These are phyloP conservation scores for Drosophila subsilvestris DNA, from an alignment of 2,888 invertebrate genomes.

Conservation along the genomic window DNA sequence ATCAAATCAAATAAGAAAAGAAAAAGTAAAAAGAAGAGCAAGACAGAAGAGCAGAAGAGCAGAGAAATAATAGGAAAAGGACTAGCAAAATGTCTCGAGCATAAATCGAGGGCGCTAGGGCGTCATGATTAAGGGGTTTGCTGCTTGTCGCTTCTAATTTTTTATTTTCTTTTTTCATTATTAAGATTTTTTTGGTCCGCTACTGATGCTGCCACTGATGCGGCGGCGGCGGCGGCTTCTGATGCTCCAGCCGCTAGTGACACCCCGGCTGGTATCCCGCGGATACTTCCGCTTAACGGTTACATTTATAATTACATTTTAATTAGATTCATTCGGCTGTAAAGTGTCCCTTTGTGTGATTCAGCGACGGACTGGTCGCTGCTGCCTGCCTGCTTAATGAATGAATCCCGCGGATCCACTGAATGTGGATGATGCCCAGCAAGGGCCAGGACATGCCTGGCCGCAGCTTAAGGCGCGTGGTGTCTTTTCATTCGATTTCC, in stretches of 20 bases:
- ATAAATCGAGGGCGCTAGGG: conserved; percentile 73
- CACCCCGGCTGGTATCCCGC: conserved; percentile 79
- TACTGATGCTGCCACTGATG: conserved; percentile 2
- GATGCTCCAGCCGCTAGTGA: conserved; percentile 31
- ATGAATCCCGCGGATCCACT: conserved; percentile 44
- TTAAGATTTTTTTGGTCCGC: conserved; percentile 36
- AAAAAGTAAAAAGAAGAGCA: neutral
- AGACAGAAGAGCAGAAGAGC: neutral
- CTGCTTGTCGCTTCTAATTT: conserved; percentile 75
- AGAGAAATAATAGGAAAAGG: conserved; percentile 6
- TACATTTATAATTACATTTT: conserved; percentile 85
- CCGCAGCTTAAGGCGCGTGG: conserved; percentile 50
- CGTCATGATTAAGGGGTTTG: conserved; percentile 79
- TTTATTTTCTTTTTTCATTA: conserved; percentile 74
- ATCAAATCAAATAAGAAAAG: neutral
- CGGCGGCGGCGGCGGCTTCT: too few relatives aligned
- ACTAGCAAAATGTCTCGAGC: conserved; percentile 50
- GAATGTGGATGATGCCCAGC: conserved; percentile 27
- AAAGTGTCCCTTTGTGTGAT: conserved; percentile 84
- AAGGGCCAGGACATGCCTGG: conserved; percentile 18
- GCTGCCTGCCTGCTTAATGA: conserved; percentile 66
- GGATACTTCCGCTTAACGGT: conserved; percentile 83
- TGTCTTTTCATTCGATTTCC: conserved; percentile 72
- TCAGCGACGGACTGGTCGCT: conserved; percentile 53
- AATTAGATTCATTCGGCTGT: conserved; percentile 85